These are phyloP conservation scores for Thymelicus lineola DNA, from an alignment of 2,888 invertebrate genomes.

Conservation along the genomic window DNA sequence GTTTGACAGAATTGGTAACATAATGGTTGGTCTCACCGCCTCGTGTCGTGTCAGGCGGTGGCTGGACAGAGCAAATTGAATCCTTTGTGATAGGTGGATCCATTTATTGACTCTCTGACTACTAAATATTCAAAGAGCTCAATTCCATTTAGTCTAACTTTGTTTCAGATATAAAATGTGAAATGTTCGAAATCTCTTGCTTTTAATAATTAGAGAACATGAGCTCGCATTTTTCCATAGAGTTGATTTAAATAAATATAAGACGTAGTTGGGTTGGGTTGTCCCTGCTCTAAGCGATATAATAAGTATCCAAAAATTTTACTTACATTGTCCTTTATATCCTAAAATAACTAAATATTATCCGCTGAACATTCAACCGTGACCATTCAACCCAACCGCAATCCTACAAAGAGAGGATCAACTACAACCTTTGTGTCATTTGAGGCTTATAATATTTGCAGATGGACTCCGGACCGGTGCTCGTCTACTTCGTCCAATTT, in stretches of 20 bases:
- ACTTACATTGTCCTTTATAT: background rate
- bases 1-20: background rate
- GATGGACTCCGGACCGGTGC: no score
- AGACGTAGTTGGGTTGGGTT: no score
- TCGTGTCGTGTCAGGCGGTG: slow-evolving; percentile 5
- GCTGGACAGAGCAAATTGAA: slow-evolving; percentile 29
- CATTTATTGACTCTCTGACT: slow-evolving; percentile 19
- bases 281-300: no score
- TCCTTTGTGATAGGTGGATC: slow-evolving; percentile 16
- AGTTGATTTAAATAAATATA: no score
- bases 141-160: slow-evolving; percentile 15
- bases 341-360: background rate
- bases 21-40: background rate
- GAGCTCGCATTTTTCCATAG: no score
- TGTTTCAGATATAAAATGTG: background rate
- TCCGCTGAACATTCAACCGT: background rate
- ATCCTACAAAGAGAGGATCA: slow-evolving; percentile 14
- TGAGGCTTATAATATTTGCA: background rate
- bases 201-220: no score
- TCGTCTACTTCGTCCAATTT: slow-evolving; percentile 2
- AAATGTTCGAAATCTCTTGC: background rate
- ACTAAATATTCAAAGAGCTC: slow-evolving; percentile 17
- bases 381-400: slow-evolving; percentile 7
- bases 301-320: no score
- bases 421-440: slow-evolving; percentile 10